Conservation (phyloP, 2,888 invertebrate genomes). For the Drosophila putrida region DNA sequence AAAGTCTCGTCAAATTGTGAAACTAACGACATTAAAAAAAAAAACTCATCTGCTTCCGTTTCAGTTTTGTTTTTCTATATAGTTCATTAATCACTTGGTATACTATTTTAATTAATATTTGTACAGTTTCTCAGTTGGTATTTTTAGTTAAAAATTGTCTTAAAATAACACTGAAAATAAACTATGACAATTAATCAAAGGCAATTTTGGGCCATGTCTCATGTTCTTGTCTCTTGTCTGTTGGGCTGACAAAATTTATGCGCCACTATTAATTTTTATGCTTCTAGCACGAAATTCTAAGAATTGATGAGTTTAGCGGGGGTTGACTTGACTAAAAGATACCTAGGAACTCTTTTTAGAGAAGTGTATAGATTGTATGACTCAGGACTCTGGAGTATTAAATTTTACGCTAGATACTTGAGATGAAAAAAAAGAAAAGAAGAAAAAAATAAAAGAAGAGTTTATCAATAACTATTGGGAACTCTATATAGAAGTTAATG, state of each 20-base stretch:
- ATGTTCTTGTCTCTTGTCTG: conserved; percentile 45
- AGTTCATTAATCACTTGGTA: conserved; percentile 48
- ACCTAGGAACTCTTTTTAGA: conserved; percentile 1
- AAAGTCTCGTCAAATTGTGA: conserved; percentile 10
- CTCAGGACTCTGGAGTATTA: too few species aligned
- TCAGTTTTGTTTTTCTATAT: conserved; percentile 1
- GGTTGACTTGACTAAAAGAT: not conserved
- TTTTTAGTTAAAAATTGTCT: conserved; percentile 45
- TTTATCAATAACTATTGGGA: not conserved
- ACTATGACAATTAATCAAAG: conserved; percentile 58
- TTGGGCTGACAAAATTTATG: conserved; percentile 56
- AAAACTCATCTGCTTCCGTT: conserved; percentile 12
- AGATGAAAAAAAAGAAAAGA: too few species aligned
- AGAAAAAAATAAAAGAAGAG: too few species aligned
- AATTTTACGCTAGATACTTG: too few species aligned
- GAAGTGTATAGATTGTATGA: not conserved
- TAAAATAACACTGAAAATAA: conserved; percentile 38
- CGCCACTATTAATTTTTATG: conserved; percentile 63
- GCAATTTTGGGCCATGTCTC: conserved; percentile 44
- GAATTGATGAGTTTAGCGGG: conserved; percentile 37
- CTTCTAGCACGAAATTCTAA: conserved; percentile 44
- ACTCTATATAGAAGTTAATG: not conserved
- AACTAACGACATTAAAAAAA: conserved; percentile 11
- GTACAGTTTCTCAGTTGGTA: conserved; percentile 18
- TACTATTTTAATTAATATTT: conserved; percentile 49